Conservation (phyloP, 2,797 vertebrate genomes). For the Silurus lanzhouensis region DNA sequence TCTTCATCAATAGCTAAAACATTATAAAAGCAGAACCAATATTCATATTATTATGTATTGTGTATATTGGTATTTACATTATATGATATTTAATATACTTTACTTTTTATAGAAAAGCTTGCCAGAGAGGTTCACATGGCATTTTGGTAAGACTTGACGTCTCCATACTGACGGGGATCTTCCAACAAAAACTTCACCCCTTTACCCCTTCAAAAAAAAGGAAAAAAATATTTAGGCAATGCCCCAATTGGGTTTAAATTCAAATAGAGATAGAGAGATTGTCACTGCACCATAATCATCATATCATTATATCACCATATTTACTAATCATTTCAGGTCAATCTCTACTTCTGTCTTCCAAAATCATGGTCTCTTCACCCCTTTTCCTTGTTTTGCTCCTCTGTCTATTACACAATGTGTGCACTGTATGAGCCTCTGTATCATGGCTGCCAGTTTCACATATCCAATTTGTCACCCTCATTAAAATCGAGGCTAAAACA, state of each 20-base stretch:
- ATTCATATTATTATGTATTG: neutral
- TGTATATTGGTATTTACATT: neutral
- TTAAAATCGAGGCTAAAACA: conserved; percentile 71
- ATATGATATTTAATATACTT: no score
- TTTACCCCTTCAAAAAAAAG: neutral
- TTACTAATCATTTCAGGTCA: neutral
- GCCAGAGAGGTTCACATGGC: neutral
- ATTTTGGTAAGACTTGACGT: neutral
- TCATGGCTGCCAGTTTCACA: conserved; percentile 73
- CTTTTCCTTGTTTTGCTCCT: conserved; percentile 44
- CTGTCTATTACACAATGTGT: conserved; percentile 66
- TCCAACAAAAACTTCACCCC: neutral
- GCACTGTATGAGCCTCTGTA: conserved; percentile 62
- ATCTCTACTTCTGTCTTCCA: conserved; percentile 26
- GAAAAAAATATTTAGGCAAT: neutral
- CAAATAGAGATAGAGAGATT: neutral
- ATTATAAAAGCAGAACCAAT: neutral
- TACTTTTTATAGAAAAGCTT: neutral
- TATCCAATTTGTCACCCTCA: conserved; percentile 73
- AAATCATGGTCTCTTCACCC: conserved; percentile 1
- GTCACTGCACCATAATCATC: neutral
- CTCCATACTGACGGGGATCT: neutral
- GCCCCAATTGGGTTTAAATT: neutral
- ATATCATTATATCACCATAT: conserved; percentile 11
- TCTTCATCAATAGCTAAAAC: neutral